Evolutionary conservation across 2,113 vertebrate genomes (phyloP).

Genomic region (Campylorhamphus procurvoides): DNA sequence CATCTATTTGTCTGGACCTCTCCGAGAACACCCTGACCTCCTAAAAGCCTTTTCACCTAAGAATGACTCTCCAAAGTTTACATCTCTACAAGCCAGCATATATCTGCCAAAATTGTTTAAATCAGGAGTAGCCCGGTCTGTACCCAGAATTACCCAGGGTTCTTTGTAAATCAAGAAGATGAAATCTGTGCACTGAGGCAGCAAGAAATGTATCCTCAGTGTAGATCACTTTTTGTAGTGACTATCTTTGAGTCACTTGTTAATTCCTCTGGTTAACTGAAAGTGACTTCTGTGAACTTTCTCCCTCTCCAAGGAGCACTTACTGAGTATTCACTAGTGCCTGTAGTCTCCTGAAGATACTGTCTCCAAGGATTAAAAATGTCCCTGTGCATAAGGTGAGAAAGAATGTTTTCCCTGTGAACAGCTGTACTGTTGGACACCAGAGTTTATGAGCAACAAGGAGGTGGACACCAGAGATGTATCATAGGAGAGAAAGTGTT

Average conservation of each 20-base stretch:
- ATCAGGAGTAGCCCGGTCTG: not conserved
- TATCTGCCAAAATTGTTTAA: slow-evolving; percentile 11
- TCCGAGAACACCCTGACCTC: not conserved
- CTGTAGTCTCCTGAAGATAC: not conserved
- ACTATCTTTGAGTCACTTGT: slow-evolving; percentile 66
- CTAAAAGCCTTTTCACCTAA: not conserved
- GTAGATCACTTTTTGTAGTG: slow-evolving; percentile 28
- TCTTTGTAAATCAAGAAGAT: slow-evolving; percentile 34
- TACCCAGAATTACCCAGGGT: not conserved
- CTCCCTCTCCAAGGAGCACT: slow-evolving; percentile 1
- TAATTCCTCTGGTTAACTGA: slow-evolving; percentile 60
- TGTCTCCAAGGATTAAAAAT: not conserved
- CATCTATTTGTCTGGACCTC: not conserved
- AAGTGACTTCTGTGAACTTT: slow-evolving; percentile 57
- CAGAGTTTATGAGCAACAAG: not conserved
- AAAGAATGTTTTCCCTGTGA: not conserved
- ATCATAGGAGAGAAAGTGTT: not conserved
- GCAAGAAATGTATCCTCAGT: slow-evolving; percentile 29
- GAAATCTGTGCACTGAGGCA: slow-evolving; percentile 36
- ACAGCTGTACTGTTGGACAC: not conserved
- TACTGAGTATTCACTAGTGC: not conserved
- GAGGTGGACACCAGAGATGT: not conserved
- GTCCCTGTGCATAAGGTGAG: not conserved
- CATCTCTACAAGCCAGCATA: not conserved
- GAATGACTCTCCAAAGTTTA: not conserved